These are phyloP conservation scores for Sphaeridia pumilis DNA, from an alignment of 2,888 invertebrate genomes.

Conservation along the genomic window DNA sequence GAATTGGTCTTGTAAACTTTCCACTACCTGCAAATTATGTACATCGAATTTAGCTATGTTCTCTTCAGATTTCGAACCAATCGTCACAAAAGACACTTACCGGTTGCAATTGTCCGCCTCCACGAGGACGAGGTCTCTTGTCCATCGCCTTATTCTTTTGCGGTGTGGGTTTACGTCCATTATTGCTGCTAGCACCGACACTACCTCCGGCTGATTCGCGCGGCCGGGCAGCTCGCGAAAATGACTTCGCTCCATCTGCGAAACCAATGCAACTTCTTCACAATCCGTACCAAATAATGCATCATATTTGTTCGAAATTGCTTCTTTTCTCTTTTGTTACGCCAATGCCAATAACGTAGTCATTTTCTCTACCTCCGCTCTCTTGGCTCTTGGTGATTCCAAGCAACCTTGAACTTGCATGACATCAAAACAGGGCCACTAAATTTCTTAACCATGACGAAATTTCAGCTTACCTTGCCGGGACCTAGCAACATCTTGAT, in stretches of 20 bases:
- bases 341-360: no score
- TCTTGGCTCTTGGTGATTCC: no score
- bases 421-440: no score
- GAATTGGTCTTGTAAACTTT: constrained; percentile 51
- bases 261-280: neutral
- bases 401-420: no score
- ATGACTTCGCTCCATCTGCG: constrained; percentile 6
- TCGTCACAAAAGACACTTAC: no score
- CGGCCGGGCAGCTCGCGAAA: constrained; percentile 8
- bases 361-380: no score
- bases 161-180: constrained; percentile 56
- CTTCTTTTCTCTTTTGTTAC: no score
- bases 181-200: neutral
- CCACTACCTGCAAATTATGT: constrained; percentile 40
- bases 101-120: constrained; percentile 24
- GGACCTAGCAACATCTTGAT: constrained; percentile 17
- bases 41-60: neutral
- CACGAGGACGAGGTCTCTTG: constrained; percentile 35
- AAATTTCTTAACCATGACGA: no score
- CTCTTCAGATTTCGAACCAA: no score
- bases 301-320: no score
- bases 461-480: constrained; percentile 19
- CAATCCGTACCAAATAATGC: no score
- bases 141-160: constrained; percentile 53
- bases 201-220: constrained; percentile 10